Conservation (phyloP, 1,140 invertebrate genomes). For the Homalodisca vitripennis region DNA sequence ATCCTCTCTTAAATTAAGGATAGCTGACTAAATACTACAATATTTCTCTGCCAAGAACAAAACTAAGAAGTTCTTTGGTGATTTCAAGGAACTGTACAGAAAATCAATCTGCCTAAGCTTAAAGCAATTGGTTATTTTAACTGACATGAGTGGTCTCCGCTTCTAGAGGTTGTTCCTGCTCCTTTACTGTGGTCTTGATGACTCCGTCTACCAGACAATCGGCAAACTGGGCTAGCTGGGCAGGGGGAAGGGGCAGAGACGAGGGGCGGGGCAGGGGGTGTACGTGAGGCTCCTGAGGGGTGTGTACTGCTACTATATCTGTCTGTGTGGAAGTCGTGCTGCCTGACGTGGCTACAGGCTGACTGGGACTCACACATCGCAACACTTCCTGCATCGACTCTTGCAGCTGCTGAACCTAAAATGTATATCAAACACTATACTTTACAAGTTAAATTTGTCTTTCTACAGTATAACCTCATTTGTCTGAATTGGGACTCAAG, state of each 20-base stretch:
- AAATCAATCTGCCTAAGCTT: too few species aligned
- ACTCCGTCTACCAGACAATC: slow-evolving; percentile 31
- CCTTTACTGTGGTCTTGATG: slow-evolving; percentile 26
- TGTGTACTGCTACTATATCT: slow-evolving; percentile 71
- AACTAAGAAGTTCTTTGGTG: too few species aligned
- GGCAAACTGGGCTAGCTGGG: slow-evolving; percentile 26
- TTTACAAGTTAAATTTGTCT: slow-evolving; percentile 6
- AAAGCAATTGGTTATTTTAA: too few species aligned
- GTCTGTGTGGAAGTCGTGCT: slow-evolving; percentile 63
- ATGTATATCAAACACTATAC: too few species aligned
- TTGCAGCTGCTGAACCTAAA: slow-evolving; percentile 69
- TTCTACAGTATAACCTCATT: slow-evolving; percentile 26
- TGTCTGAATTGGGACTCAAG: slow-evolving; percentile 42
- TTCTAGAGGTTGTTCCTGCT: slow-evolving; percentile 17
- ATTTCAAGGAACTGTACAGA: too few species aligned
- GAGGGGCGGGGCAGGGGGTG: slow-evolving; percentile 19
- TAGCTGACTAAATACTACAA: too few species aligned
- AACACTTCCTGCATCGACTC: slow-evolving; percentile 73
- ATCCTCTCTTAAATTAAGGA: too few species aligned
- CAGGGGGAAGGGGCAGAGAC: slow-evolving; percentile 27
- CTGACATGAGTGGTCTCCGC: slow-evolving; percentile 23
- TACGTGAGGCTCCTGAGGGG: slow-evolving; percentile 50
- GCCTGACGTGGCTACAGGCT: slow-evolving; percentile 36
- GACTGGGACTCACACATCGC: slow-evolving; percentile 61
- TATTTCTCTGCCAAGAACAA: too few species aligned